Evolutionary conservation across 2,113 vertebrate genomes (phyloP).

Genomic region (Smithornis capensis): DNA sequence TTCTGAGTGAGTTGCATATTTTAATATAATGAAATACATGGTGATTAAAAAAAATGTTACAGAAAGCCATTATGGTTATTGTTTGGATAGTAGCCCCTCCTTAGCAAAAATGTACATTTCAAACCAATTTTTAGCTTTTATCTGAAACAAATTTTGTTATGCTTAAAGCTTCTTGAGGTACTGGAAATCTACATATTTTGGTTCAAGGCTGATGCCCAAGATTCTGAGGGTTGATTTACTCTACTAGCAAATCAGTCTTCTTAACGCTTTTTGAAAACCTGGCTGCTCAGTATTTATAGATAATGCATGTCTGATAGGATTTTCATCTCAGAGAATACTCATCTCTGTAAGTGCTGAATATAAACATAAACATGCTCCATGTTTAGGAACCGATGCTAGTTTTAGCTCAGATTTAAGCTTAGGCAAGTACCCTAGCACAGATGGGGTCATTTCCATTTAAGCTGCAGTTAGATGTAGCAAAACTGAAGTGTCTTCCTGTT

Average conservation of each 20-base stretch:
- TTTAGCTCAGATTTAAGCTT: background rate
- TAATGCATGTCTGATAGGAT: background rate
- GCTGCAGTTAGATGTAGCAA: background rate
- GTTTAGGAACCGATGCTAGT: background rate
- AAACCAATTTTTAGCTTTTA: background rate
- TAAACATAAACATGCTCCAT: background rate
- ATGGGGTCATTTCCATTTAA: background rate
- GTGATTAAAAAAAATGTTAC: background rate
- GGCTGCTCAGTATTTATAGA: background rate
- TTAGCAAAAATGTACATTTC: background rate
- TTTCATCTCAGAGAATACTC: background rate
- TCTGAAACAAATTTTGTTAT: background rate
- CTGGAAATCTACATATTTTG: background rate
- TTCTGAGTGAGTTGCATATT: background rate
- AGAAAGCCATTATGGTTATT: background rate
- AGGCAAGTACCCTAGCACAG: background rate
- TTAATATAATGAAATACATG: background rate
- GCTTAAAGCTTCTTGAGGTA: background rate
- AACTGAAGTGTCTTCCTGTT: background rate
- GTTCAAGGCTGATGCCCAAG: background rate
- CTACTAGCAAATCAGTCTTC: background rate
- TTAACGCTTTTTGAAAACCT: background rate
- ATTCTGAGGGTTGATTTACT: background rate
- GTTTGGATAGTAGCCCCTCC: background rate
- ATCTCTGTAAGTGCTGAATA: background rate